Evolutionary conservation across 1,140 invertebrate genomes (phyloP).

Genomic region (Daktulosphaira vitifoliae): DNA sequence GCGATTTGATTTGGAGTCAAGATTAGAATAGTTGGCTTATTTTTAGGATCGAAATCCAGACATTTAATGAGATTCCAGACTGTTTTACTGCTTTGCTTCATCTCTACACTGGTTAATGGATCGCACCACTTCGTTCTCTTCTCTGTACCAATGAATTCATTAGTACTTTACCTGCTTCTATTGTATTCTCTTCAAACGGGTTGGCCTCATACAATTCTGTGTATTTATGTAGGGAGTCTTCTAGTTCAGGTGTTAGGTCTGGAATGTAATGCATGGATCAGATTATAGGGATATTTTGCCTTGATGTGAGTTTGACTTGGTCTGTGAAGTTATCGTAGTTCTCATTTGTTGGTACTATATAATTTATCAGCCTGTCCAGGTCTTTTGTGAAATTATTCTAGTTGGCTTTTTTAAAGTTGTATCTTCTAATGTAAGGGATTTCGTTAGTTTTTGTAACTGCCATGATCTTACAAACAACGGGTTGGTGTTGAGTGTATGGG

Average conservation of each 20-base stretch:
- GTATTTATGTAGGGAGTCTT: conserved; percentile 3
- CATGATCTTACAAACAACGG: conserved; percentile 8
- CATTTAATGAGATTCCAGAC: conserved; percentile 7
- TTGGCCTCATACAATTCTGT: neutral
- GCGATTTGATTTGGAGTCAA: conserved; percentile 24
- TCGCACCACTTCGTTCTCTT: conserved; percentile 9
- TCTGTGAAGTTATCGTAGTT: conserved; percentile 5
- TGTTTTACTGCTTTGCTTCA: conserved; percentile 10
- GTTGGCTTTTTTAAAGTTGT: conserved; percentile 19
- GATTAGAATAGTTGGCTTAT: neutral
- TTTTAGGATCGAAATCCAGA: neutral
- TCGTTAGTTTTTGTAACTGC: neutral
- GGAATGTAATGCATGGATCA: conserved; percentile 7
- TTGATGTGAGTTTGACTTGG: neutral
- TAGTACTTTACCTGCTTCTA: conserved; percentile 5
- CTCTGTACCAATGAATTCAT: neutral
- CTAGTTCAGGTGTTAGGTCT: neutral
- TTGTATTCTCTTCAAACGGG: conserved; percentile 22
- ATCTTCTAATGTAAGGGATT: conserved; percentile 8
- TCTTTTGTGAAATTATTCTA: neutral
- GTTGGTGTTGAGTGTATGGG: conserved; percentile 11
- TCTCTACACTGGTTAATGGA: neutral
- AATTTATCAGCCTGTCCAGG: neutral
- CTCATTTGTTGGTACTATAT: neutral
- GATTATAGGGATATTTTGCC: conserved; percentile 17